phyloP scores from a whole-genome alignment of 2,113 vertebrate genomes.

The Ptychochromis oligacanthus region DNA sequence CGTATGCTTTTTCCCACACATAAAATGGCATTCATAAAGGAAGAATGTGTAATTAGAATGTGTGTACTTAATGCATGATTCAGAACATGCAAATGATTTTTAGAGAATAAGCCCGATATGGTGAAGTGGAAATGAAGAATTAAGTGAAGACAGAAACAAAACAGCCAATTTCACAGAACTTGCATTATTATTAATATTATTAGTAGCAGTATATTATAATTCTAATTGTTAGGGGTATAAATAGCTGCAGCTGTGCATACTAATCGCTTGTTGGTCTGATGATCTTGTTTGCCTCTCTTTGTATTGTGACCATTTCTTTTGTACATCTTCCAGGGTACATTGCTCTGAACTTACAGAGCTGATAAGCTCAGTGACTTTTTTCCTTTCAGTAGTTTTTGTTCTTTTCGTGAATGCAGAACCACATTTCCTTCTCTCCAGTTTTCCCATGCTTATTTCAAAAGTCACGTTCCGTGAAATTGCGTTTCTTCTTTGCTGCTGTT shows the following conservation, averaged over 20 bases:
- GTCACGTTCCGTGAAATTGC: background rate
- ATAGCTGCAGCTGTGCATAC: conserved; percentile 1
- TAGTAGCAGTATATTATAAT: background rate
- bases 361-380: background rate
- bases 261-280: background rate
- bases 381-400: background rate
- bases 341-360: background rate
- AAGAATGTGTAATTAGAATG: background rate
- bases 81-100: background rate
- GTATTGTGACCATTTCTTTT: background rate
- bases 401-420: background rate
- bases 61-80: conserved; percentile 3
- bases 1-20: background rate
- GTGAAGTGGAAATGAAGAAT: background rate
- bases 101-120: background rate
- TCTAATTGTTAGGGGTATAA: background rate
- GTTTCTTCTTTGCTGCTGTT: background rate
- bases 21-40: background rate
- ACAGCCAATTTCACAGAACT: background rate
- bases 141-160: background rate
- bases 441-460: background rate
- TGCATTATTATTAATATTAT: background rate
- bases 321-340: background rate
- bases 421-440: background rate
- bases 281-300: background rate